Evolutionary conservation across 2,797 vertebrate species (phyloP).

Genomic region (Sylvia borin): DNA sequence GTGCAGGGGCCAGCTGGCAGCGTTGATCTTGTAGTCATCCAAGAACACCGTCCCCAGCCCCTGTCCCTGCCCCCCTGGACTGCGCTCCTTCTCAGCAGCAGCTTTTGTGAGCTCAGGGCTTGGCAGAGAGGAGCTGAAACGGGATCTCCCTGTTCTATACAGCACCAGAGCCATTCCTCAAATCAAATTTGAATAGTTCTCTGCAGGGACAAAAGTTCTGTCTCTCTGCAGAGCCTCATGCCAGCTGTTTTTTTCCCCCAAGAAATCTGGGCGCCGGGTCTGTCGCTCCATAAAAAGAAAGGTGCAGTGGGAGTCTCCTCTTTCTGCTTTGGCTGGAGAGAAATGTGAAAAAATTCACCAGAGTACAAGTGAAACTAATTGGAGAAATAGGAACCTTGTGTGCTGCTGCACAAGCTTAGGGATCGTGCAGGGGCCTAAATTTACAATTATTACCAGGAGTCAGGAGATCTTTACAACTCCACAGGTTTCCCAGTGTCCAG

Average conservation of each 20-base stretch:
- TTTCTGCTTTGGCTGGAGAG: constrained; percentile 17
- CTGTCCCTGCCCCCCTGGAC: background rate
- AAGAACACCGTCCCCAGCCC: background rate
- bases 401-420: background rate
- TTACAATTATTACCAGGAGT: background rate
- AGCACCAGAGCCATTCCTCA: background rate
- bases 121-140: constrained; percentile 23
- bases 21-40: background rate
- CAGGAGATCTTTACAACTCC: background rate
- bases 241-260: background rate
- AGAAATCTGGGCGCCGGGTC: background rate
- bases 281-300: background rate
- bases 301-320: background rate
- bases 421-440: background rate
- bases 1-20: constrained; percentile 23
- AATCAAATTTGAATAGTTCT: background rate
- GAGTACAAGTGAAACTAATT: background rate
- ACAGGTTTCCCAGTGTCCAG: background rate
- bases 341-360: background rate
- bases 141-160: background rate
- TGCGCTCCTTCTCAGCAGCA: accelerated
- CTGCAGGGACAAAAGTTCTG: background rate
- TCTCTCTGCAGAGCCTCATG: background rate
- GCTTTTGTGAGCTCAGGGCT: background rate
- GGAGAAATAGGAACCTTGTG: background rate